Evolutionary conservation across 2,113 vertebrate species (phyloP).

Genomic region (Chauna torquata): DNA sequence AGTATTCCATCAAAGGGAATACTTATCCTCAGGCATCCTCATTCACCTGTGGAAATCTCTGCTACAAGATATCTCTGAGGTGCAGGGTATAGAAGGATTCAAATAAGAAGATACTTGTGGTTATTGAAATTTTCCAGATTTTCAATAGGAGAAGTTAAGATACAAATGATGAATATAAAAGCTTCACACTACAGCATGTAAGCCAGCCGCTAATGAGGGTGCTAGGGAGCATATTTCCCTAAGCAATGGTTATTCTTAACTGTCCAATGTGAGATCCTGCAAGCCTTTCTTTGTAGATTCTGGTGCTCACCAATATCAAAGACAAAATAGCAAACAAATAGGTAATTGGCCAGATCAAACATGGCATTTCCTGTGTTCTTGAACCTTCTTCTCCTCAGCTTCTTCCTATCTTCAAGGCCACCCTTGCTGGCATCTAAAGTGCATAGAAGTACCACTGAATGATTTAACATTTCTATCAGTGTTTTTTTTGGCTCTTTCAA

Average conservation of each 20-base stretch:
- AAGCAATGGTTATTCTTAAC: slow-evolving; percentile 2
- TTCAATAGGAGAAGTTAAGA: background rate
- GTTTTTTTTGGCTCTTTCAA: background rate
- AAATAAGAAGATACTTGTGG: background rate
- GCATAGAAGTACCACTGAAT: background rate
- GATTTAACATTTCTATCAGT: slow-evolving; percentile 18
- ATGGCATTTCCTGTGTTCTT: background rate
- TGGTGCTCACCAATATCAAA: background rate
- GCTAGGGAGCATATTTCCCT: background rate
- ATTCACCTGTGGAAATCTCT: slow-evolving; percentile 50
- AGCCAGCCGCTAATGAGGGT: background rate
- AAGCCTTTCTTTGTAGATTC: background rate
- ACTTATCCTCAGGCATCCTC: slow-evolving; percentile 19
- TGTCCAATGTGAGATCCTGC: background rate
- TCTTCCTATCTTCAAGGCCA: background rate
- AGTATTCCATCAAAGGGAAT: slow-evolving; percentile 34
- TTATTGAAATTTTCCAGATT: slow-evolving; percentile 15
- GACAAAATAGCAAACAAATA: background rate
- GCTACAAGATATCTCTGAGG: slow-evolving; percentile 3
- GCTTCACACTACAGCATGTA: background rate
- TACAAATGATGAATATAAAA: background rate
- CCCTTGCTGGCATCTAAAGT: background rate
- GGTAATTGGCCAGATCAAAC: background rate
- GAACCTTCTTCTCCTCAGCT: background rate
- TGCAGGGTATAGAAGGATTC: slow-evolving; percentile 1